A percentile compares a stretch with the other conserved stretches of the same genome.
Conservation (phyloP, 2,888 invertebrate genomes). For the Poecilobothrus nobilitatus region DNA sequence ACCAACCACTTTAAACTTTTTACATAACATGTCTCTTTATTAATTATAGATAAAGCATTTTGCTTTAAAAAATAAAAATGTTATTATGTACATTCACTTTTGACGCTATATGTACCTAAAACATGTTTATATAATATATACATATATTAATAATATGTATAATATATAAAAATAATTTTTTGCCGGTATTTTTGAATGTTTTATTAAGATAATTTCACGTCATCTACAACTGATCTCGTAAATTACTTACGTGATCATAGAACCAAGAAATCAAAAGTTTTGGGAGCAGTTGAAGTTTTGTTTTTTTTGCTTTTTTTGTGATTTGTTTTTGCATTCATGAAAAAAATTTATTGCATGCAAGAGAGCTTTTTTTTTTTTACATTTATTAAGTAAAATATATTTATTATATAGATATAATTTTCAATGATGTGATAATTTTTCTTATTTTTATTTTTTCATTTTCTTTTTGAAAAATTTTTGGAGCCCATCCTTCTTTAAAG, state of each 20-base stretch:
- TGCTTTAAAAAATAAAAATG: too few relatives aligned
- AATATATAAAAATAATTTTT: too few relatives aligned
- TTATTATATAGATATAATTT: neutral
- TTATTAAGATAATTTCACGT: too few relatives aligned
- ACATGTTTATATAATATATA: too few relatives aligned
- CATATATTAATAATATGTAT: too few relatives aligned
- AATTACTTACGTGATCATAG: neutral
- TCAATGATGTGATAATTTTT: neutral
- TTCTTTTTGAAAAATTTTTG: neutral
- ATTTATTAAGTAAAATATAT: neutral
- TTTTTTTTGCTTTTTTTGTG: neutral
- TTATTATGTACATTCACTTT: too few relatives aligned
- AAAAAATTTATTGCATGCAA: neutral
- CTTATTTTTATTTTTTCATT: neutral
- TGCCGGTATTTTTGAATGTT: too few relatives aligned
- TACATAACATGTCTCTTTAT: too few relatives aligned
- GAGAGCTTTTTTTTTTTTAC: neutral
- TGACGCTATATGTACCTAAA: too few relatives aligned
- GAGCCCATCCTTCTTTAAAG: conserved; percentile 4
- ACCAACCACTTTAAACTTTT: too few relatives aligned
- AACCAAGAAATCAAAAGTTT: neutral
- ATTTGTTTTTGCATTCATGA: neutral
- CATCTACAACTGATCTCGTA: neutral
- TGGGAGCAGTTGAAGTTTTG: neutral
- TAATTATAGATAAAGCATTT: too few relatives aligned